Evolutionary conservation across 2,888 invertebrate species (phyloP).

Genomic region (Amiota mariae): DNA sequence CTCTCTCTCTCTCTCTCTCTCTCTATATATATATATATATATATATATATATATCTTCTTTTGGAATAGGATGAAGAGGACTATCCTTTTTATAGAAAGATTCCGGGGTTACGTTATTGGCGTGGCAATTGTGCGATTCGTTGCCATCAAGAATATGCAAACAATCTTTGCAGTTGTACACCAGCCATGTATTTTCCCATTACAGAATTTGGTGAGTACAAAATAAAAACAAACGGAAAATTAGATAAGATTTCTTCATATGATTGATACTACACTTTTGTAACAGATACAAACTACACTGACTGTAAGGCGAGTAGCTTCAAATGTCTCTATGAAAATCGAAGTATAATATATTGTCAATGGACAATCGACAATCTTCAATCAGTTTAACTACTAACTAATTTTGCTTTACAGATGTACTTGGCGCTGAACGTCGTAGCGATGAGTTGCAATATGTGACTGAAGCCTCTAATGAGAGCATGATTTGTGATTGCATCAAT

Average conservation of each 20-base stretch:
- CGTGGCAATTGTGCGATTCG: conserved; percentile 66
- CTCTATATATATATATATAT: too few relatives aligned
- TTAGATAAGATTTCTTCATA: background rate
- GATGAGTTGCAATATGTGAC: conserved; percentile 59
- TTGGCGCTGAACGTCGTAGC: conserved; percentile 55
- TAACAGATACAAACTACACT: conserved; percentile 58
- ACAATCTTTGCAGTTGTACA: conserved; percentile 66
- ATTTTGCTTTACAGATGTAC: conserved; percentile 46
- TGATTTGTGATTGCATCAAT: conserved; percentile 68
- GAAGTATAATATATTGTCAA: conserved; percentile 62
- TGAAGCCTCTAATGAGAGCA: conserved; percentile 54
- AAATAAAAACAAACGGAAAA: too few relatives aligned
- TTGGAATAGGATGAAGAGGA: conserved; percentile 56
- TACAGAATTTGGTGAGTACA: conserved; percentile 48
- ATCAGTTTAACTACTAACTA: background rate
- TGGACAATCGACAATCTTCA: background rate
- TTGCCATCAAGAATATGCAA: conserved; percentile 68
- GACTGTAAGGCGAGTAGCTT: conserved; percentile 64
- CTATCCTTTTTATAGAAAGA: conserved; percentile 57
- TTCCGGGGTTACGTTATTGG: conserved; percentile 67
- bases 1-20: too few relatives aligned
- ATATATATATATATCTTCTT: too few relatives aligned
- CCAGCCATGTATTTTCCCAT: conserved; percentile 65
- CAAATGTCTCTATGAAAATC: conserved; percentile 62
- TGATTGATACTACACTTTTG: background rate